Evolutionary conservation across 2,797 vertebrate species (phyloP).

Genomic region (Parotocinclus haroldoi): DNA sequence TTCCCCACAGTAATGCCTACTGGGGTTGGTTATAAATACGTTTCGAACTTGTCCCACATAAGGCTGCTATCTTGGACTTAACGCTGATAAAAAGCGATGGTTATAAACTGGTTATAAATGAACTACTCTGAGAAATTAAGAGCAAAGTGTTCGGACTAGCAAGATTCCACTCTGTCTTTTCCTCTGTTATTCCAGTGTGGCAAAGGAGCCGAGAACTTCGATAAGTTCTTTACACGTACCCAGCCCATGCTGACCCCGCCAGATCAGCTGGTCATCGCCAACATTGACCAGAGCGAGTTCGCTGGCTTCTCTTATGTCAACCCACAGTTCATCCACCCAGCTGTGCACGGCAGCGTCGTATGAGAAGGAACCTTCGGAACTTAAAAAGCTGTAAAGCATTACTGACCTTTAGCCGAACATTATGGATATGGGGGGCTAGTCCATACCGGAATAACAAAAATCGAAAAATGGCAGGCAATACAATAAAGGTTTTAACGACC

Average conservation of each 20-base stretch:
- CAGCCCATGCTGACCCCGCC: constrained; percentile 94
- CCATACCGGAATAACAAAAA: neutral
- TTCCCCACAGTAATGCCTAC: too few species aligned
- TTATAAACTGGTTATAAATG: too few species aligned
- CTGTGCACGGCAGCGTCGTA: constrained; percentile 80
- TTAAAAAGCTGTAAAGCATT: constrained; percentile 36
- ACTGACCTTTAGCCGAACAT: constrained; percentile 43
- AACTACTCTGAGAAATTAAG: too few species aligned
- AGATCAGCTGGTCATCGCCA: constrained; percentile 94
- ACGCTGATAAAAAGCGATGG: too few species aligned
- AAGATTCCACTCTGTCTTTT: constrained; percentile 6
- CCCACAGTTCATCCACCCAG: constrained; percentile 84
- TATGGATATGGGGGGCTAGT: constrained; percentile 11
- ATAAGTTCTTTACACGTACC: constrained; percentile 96
- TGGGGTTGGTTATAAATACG: too few species aligned
- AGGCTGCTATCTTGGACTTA: too few species aligned
- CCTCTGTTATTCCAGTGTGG: constrained; percentile 77
- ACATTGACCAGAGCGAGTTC: constrained; percentile 97
- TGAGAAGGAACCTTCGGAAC: constrained; percentile 66
- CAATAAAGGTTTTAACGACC: constrained; percentile 1
- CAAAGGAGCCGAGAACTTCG: constrained; percentile 96
- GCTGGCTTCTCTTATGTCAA: constrained; percentile 96
- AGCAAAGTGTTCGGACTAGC: neutral
- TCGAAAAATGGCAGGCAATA: constrained; percentile 9
- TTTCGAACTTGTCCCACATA: too few species aligned